Evolutionary conservation across 2,888 invertebrate genomes (phyloP), one percentile per base, ranked within the genome.

Genomic region (Hemicrepidius hirtus): DNA sequence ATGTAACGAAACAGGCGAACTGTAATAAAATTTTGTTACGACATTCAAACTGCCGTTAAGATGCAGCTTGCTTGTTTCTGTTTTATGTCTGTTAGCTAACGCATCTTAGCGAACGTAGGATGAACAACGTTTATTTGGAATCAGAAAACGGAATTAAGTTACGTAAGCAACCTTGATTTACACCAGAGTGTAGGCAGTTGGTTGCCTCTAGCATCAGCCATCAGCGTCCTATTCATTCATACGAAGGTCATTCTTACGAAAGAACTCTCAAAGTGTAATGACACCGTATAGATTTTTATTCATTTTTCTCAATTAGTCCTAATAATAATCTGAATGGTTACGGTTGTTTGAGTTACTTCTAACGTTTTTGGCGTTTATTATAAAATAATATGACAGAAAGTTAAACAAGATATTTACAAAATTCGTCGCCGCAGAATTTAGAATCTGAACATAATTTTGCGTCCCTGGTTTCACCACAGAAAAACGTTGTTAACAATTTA

Each of bases 161-260:
- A 68, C 59, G 59, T 68, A 68, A 68, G 57, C 68, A 68, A 60
- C 68, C 68, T 68, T 68, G 68, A 60, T 68, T 68, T 68, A 68
- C 68, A 68, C 59, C 28, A 49, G n/a, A n/a, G 60, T 59, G 68
- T 68, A 68, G 68, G 68, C 59, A 68, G 68, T 55, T 57, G 59
- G 55, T 68, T 59, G 68, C 68, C 59, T 40, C 21, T 16, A 35
- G 68, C 68, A 68, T 68, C 46, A 49, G 68, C 68, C 68, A 68
- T 68, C 46, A 49, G 68, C 68, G 60, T 68, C 46, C 57, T 68
- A 68, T 68, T 68, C 68, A 68, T 68, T 68, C 68, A 68, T 68
- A 68, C 46, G 59, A 68, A 68, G 68, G 68, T 68, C 68, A 68
- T 18, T 60, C 35, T 68, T 68, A 57, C 57, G 59, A 68, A 68